These are phyloP conservation scores for Ennomos quercinarius DNA, from an alignment of 2,888 invertebrate genomes.

Conservation along the genomic window DNA sequence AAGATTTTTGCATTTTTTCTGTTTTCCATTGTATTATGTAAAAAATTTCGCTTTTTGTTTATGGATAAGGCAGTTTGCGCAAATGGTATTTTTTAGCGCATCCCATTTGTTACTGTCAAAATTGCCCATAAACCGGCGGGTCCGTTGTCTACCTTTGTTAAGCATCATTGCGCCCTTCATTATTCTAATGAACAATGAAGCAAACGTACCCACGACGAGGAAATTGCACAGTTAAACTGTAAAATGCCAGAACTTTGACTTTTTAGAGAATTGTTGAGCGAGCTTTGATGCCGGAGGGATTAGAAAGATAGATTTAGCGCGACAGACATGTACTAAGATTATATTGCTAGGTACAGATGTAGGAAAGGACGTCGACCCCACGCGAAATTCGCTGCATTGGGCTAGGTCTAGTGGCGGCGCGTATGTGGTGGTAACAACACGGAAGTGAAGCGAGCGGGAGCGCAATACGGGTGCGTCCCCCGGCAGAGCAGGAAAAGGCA, in stretches of 20 bases:
- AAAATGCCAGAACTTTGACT: slow-evolving; percentile 45
- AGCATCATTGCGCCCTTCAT: slow-evolving; percentile 45
- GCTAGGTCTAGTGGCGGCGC: slow-evolving; percentile 84
- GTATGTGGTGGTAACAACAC: slow-evolving; percentile 78
- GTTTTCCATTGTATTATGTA: slow-evolving; percentile 44
- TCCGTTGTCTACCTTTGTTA: slow-evolving; percentile 57
- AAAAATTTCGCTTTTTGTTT: slow-evolving; percentile 55
- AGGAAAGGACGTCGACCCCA: slow-evolving; percentile 81
- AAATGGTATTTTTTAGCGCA: slow-evolving; percentile 71
- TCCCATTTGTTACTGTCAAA: slow-evolving; percentile 54
- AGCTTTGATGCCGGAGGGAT: slow-evolving; percentile 41
- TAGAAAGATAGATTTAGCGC: slow-evolving; percentile 60
- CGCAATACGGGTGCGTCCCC: slow-evolving; percentile 63
- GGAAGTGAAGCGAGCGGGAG: slow-evolving; percentile 74
- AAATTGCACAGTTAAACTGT: slow-evolving; percentile 62
- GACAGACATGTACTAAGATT: slow-evolving; percentile 46
- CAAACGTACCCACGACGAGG: slow-evolving; percentile 57
- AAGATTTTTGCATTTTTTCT: slow-evolving; percentile 63
- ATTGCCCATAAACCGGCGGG: slow-evolving; percentile 60
- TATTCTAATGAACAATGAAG: slow-evolving; percentile 52
- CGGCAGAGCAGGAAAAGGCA: slow-evolving; percentile 78
- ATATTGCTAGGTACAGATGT: slow-evolving; percentile 59
- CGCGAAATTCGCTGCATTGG: slow-evolving; percentile 86
- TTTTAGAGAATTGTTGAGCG: slow-evolving; percentile 28
- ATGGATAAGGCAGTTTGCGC: slow-evolving; percentile 69